phyloP scores from a whole-genome alignment of 1,140 invertebrate genomes.

The Hylyphantes graminicola region DNA sequence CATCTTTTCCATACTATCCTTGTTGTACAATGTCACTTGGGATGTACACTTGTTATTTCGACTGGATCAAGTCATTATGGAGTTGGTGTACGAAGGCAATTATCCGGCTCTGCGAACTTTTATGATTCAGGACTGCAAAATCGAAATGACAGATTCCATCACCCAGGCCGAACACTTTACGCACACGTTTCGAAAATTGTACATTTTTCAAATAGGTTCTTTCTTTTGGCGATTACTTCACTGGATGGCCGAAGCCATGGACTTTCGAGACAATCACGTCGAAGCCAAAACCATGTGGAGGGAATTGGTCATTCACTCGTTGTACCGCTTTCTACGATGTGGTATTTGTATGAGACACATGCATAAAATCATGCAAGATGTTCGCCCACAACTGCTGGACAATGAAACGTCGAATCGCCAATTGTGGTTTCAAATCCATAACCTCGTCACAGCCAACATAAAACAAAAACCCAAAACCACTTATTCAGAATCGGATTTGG shows the following conservation, averaged over 20 bases:
- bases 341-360: constrained; percentile 16
- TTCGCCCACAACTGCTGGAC: background rate
- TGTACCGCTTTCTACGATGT: background rate
- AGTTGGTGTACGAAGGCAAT: background rate
- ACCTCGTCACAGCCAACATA: background rate
- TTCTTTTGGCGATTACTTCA: constrained; percentile 15
- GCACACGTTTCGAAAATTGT: background rate
- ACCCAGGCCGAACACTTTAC: background rate
- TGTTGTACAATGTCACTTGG: background rate
- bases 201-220: background rate
- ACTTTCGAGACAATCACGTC: background rate
- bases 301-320: background rate
- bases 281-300: background rate
- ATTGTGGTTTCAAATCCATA: constrained; percentile 7
- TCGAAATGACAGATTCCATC: background rate
- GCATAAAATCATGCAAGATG: background rate
- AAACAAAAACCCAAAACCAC: no score
- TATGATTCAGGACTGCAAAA: background rate
- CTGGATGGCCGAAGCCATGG: constrained; percentile 19
- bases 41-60: background rate
- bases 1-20: background rate
- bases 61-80: background rate
- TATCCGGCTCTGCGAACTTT: background rate
- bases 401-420: no score
- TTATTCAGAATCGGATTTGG: constrained; percentile 15